phyloP scores from a whole-genome alignment of 92 coral and sea anemone species.

The Porites evermanni region DNA sequence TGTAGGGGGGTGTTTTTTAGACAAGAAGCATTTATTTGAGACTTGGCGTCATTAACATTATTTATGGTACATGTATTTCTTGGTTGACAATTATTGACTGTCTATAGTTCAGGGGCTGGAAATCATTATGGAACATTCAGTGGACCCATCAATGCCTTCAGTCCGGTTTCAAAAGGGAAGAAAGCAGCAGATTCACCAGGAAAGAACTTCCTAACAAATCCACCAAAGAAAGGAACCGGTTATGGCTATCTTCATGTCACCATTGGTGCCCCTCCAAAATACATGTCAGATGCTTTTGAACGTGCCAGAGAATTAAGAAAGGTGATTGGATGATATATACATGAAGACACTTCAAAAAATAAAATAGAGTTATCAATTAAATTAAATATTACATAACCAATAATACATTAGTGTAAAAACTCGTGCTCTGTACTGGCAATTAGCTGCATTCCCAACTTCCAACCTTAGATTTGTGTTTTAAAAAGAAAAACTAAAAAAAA shows the following conservation, averaged over 20 bases:
- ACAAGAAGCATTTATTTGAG: too few relatives aligned
- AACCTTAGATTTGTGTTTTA: too few relatives aligned
- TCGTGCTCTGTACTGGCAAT: too few relatives aligned
- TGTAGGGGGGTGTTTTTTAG: too few relatives aligned
- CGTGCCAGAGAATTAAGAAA: conserved; percentile 91
- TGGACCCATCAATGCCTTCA: conserved; percentile 90
- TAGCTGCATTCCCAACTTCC: too few relatives aligned
- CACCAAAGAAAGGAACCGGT: conserved; percentile 96
- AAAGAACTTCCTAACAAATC: conserved; percentile 94
- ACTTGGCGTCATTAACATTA: too few relatives aligned
- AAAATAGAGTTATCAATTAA: too few relatives aligned
- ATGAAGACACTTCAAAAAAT: too few relatives aligned
- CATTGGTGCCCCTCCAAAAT: conserved; percentile 88
- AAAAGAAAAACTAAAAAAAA: too few relatives aligned
- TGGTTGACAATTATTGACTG: neutral
- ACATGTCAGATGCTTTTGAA: conserved; percentile 88
- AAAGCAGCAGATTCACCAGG: conserved; percentile 76
- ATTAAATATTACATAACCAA: too few relatives aligned
- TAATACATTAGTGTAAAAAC: too few relatives aligned
- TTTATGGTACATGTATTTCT: too few relatives aligned
- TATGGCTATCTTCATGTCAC: conserved; percentile 92
- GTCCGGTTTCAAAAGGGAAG: conserved; percentile 88
- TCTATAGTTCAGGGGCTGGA: conserved; percentile 87
- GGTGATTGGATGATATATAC: conserved; percentile 45
- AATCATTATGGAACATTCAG: conserved; percentile 97